These are phyloP conservation scores for Polyergus mexicanus DNA, from an alignment of 1,140 invertebrate species.

Conservation along the genomic window DNA sequence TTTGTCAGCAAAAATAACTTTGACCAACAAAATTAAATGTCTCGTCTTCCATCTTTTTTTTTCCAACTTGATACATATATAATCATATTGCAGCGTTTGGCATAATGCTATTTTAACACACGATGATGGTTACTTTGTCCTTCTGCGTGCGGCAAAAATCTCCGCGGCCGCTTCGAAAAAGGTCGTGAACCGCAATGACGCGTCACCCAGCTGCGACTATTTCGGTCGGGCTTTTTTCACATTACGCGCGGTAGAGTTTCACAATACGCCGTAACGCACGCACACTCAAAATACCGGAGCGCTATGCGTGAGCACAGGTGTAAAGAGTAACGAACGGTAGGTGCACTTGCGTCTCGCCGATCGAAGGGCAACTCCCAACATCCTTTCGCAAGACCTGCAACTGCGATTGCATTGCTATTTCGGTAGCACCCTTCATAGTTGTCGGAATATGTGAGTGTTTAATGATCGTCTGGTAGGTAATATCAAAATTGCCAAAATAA, in stretches of 20 bases:
- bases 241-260: slow-evolving; percentile 34
- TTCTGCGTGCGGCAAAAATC: slow-evolving; percentile 46
- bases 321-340: slow-evolving; percentile 58
- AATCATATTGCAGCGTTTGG: background rate
- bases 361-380: slow-evolving; percentile 51
- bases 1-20: slow-evolving; percentile 6
- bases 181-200: slow-evolving; percentile 32
- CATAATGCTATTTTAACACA: slow-evolving; percentile 11
- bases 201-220: slow-evolving; percentile 51
- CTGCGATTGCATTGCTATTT: slow-evolving; percentile 28
- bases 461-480: background rate
- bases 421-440: background rate
- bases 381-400: slow-evolving; percentile 27
- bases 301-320: slow-evolving; percentile 64
- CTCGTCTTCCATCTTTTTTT: background rate
- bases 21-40: slow-evolving; percentile 2
- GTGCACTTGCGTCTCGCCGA: slow-evolving; percentile 58
- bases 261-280: slow-evolving; percentile 30
- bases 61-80: background rate
- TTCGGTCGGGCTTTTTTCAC: slow-evolving; percentile 63
- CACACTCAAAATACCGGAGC: background rate
- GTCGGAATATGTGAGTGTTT: background rate
- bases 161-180: slow-evolving; percentile 15
- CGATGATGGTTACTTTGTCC: slow-evolving; percentile 21
- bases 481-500: slow-evolving; percentile 12